Evolutionary conservation across 2,888 invertebrate species (phyloP).

Genomic region (Maniola hyperantus): DNA sequence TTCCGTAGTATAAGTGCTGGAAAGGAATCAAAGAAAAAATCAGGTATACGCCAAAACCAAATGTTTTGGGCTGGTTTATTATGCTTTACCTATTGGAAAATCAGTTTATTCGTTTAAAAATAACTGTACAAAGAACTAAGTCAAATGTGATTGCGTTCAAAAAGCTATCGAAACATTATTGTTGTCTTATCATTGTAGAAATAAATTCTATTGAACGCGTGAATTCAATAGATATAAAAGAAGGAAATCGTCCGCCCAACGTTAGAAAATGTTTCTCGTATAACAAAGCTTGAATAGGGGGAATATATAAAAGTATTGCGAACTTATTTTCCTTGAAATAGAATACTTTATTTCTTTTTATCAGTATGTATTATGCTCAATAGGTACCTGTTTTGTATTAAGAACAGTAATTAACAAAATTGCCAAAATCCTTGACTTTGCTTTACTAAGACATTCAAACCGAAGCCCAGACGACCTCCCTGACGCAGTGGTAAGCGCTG

Average conservation of each 20-base stretch:
- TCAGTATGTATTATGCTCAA: too few species aligned
- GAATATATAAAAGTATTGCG: conserved; percentile 1
- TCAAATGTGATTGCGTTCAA: not conserved
- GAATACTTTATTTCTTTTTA: not conserved
- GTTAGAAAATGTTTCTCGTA: conserved; percentile 16
- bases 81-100: too few species aligned
- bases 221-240: conserved; percentile 25
- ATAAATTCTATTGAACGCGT: conserved; percentile 27
- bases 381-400: too few species aligned
- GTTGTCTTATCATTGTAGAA: conserved; percentile 27
- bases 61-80: too few species aligned
- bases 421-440: too few species aligned
- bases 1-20: too few species aligned
- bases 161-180: conserved; percentile 6
- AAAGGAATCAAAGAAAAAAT: too few species aligned
- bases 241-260: conserved; percentile 11
- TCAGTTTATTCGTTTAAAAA: not conserved
- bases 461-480: too few species aligned
- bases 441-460: too few species aligned
- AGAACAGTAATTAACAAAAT: too few species aligned
- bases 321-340: conserved; percentile 12
- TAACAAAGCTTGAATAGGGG: conserved; percentile 16
- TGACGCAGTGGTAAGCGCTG: too few species aligned
- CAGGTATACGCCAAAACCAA: too few species aligned
- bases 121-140: not conserved